Evolutionary conservation across 2,888 invertebrate species (phyloP), one percentile per base, ranked within the genome.

Genomic region (Plagodis pulveraria): DNA sequence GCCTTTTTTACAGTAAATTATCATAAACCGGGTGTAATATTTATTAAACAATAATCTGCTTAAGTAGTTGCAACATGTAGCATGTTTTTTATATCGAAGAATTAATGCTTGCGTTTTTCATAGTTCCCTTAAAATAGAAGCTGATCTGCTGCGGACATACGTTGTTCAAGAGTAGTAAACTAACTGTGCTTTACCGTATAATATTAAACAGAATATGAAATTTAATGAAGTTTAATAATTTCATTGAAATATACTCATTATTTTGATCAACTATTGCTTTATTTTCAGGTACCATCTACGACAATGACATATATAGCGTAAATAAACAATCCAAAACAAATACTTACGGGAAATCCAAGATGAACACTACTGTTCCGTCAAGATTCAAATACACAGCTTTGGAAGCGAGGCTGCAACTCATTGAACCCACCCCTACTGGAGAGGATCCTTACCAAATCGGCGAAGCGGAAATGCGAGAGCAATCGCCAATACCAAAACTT

Each of bases 391-490:
- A 65, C 7, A 83, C 80, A n/a, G 86, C 89, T 0, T 72, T 91
- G 10, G 86, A 90, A 0, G 88, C 91, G 59, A 76, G 91, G 58
- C 74, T 91, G 6, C 84, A 83, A 61, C 71, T 91, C 6, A 91
- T 91, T 9, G 91, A 91, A 50, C 87, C 91, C 0, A 91, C 90
- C 2, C 91, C 91, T 0, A 89, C 89, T 0, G 91, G 91, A 0
- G 89, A 89, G 61, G 91, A 91, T 50, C 91, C 91, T 0, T 91
- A 91, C 64, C 90, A 90, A 66, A 68, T 91, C 1, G 90, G 91
- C 1, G 91, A 91, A 60, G 91, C 91, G 0, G 91, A 91, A 45
- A 84, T 91, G 84, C 74, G 90, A 38, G 91, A 91, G 53, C 91
- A 91, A 56, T 91, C 91, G 0, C 91, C 91, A 0, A 91, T 91